Evolutionary conservation across 2,113 vertebrate species (phyloP), one percentile per base, ranked within the genome.

Genomic region (Protomyctophum bolini): DNA sequence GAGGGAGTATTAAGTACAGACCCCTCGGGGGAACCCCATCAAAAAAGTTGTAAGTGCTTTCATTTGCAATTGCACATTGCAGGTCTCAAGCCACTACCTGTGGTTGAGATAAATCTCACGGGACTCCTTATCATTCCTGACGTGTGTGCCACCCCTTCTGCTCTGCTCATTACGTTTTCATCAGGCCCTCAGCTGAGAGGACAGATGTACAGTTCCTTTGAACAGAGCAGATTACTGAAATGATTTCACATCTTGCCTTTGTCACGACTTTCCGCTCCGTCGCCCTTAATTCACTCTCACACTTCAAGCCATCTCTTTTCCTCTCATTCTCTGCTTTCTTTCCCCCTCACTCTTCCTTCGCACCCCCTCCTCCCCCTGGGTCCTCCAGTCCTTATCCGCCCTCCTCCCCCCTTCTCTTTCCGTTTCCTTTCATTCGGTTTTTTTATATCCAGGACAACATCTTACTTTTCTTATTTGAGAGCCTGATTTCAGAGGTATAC

Each of bases 401-500:
- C 28, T n/a, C 6, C 5, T 10, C 29, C 11, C 52, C 7, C 41
- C 28, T n/a, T 4, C 5, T 10, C 49, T 48, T 45, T 15, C 1
- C 4, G 9, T 4, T 49, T 15, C 0, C 33, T 65, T 69, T 58
- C 28, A n/a, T n/a, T 8, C 41, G 12, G 28, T 47, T 45, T 48
- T 68, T 63, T 59, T 59, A 75, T 72, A 68, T 61, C n/a, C 3
- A 6, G 6, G 45, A 66, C 58, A 66, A 10, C 2, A 14, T 64
- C 6, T 70, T 67, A 47, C 63, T 33, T 64, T 8, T 46, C 58
- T 66, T 49, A 47, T 48, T 68, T 55, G 50, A 64, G 71, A 7
- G 41, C 67, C 63, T 68, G 65, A 47, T 81, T 76, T 73, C 70
- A 59, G 60, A 72, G 57, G 61, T 76, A 21, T 21, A 68, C 79